Percentiles rank a stretch among this genome's conserved stretches.
Conservation (phyloP, 1,140 invertebrate genomes). For the Penaeus chinensis region DNA sequence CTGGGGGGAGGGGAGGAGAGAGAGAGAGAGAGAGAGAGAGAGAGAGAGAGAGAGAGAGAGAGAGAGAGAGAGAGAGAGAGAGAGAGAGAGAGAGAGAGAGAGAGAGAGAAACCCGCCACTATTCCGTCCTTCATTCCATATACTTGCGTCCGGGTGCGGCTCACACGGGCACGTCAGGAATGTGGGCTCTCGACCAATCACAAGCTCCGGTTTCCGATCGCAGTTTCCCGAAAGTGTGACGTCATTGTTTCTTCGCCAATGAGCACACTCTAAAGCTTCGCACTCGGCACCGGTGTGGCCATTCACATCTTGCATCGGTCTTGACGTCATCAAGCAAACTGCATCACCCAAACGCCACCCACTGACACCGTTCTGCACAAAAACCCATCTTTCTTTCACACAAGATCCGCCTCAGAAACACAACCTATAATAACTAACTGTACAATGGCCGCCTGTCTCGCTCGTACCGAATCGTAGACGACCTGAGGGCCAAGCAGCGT, state of each 20-base stretch:
- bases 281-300: conserved; percentile 24
- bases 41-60: too few relatives aligned
- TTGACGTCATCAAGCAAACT: conserved; percentile 41
- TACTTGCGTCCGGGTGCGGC: conserved; percentile 29
- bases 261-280: conserved; percentile 6
- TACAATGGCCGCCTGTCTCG: neutral
- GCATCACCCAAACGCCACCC: conserved; percentile 27
- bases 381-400: too few relatives aligned
- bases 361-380: neutral
- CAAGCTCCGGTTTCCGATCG: conserved; percentile 21
- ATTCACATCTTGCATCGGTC: conserved; percentile 13
- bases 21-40: too few relatives aligned
- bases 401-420: too few relatives aligned
- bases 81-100: neutral
- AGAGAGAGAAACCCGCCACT: neutral
- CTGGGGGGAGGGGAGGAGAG: too few relatives aligned
- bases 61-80: too few relatives aligned
- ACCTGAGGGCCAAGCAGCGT: neutral
- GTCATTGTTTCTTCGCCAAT: conserved; percentile 38
- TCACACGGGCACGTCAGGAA: conserved; percentile 45
- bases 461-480: neutral
- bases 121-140: neutral
- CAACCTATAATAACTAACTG: too few relatives aligned
- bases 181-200: conserved; percentile 38
- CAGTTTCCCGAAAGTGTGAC: conserved; percentile 36